phyloP scores from a whole-genome alignment of 2,113 vertebrate species.

The Nothobranchius furzeri region DNA sequence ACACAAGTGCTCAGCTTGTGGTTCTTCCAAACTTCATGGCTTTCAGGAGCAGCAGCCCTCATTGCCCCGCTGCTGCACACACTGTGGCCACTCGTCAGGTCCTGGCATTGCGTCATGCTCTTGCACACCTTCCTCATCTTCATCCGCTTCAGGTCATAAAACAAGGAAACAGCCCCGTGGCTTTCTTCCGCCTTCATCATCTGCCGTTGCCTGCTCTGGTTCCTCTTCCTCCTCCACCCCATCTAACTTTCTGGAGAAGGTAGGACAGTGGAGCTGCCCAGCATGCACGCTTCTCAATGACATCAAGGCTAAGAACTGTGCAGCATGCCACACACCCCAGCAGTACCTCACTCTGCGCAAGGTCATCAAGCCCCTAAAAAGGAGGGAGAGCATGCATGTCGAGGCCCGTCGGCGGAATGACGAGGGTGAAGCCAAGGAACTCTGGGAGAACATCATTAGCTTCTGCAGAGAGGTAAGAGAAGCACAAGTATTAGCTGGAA shows the following conservation, averaged over 20 bases:
- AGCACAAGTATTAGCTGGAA: neutral
- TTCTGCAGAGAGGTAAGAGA: slow-evolving; percentile 93
- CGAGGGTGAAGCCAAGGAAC: slow-evolving; percentile 95
- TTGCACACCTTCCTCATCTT: slow-evolving; percentile 56
- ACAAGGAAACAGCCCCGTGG: slow-evolving; percentile 78
- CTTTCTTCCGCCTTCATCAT: slow-evolving; percentile 63
- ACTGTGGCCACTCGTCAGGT: slow-evolving; percentile 73
- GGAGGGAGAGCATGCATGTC: slow-evolving; percentile 93
- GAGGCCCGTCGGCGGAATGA: slow-evolving; percentile 92
- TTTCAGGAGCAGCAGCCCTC: slow-evolving; percentile 84
- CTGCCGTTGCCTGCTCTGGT: slow-evolving; percentile 45
- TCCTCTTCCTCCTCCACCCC: slow-evolving; percentile 46
- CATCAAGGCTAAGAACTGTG: slow-evolving; percentile 89
- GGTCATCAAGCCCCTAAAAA: slow-evolving; percentile 83
- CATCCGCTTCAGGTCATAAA: slow-evolving; percentile 61
- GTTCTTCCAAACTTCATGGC: slow-evolving; percentile 94
- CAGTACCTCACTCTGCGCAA: slow-evolving; percentile 85
- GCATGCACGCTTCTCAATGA: slow-evolving; percentile 94
- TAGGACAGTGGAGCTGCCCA: slow-evolving; percentile 88
- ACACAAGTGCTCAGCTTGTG: slow-evolving; percentile 88
- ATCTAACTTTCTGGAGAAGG: slow-evolving; percentile 68
- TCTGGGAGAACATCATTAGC: slow-evolving; percentile 95
- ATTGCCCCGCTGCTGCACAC: slow-evolving; percentile 72
- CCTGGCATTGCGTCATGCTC: slow-evolving; percentile 59
- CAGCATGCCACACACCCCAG: slow-evolving; percentile 92